Conservation (phyloP, 2,888 invertebrate genomes). For the Scaptomyza flava region DNA sequence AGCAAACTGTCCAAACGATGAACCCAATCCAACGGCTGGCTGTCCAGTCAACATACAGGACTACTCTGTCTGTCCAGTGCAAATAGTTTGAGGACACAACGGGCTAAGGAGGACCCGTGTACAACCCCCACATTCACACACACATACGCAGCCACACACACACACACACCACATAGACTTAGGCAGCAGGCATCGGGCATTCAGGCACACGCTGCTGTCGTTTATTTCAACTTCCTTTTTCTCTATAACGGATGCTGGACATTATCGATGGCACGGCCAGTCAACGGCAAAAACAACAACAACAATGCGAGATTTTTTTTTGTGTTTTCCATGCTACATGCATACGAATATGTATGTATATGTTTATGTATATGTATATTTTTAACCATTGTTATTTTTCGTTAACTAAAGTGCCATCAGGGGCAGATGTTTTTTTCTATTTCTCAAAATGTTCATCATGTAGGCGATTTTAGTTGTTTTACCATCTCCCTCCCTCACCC, state of each 20-base stretch:
- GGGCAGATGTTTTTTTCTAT: conserved; percentile 82
- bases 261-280: conserved; percentile 73
- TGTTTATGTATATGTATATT: conserved; percentile 53
- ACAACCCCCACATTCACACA: conserved; percentile 65
- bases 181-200: conserved; percentile 18
- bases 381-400: conserved; percentile 79
- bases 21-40: conserved; percentile 30
- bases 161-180: conserved; percentile 15
- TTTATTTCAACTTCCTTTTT: conserved; percentile 75
- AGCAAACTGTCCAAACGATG: conserved; percentile 72
- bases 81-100: conserved; percentile 54
- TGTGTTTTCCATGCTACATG: conserved; percentile 53
- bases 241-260: conserved; percentile 77
- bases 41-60: conserved; percentile 28
- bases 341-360: conserved; percentile 33
- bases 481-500: conserved; percentile 33
- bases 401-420: conserved; percentile 82
- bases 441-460: conserved; percentile 42
- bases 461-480: conserved; percentile 50
- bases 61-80: conserved; percentile 55
- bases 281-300: conserved; percentile 41
- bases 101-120: conserved; percentile 57
- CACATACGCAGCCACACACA: conserved; percentile 11
- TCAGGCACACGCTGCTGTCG: conserved; percentile 69
- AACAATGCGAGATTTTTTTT: conserved; percentile 37